Conservation (phyloP, 2,113 vertebrate species). For the Fregata magnificens region DNA sequence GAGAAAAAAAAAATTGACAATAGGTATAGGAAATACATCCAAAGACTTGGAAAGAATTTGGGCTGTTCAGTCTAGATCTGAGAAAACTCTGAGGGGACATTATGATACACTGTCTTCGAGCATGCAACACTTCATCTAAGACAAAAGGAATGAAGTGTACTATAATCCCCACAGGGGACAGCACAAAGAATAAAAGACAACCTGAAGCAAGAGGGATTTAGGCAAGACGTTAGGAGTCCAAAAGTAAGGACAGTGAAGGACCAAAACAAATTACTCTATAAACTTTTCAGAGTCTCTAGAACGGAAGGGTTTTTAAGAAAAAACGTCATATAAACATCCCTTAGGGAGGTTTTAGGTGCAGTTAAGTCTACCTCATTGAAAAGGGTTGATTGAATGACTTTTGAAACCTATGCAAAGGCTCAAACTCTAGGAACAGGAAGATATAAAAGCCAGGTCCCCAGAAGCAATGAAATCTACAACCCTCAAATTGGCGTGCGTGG, state of each 20-base stretch:
- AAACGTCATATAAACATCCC: neutral
- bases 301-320: neutral
- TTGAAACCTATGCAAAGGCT: neutral
- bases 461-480: neutral
- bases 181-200: neutral
- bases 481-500: neutral
- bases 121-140: neutral
- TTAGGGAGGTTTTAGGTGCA: neutral
- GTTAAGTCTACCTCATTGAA: neutral
- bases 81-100: neutral
- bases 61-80: neutral
- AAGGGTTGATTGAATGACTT: neutral
- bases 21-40: neutral
- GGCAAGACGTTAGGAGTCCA: neutral
- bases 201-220: neutral
- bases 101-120: fast-evolving
- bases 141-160: neutral
- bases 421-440: neutral
- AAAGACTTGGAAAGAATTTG: neutral
- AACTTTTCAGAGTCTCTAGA: neutral
- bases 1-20: neutral
- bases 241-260: neutral
- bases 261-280: neutral
- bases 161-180: neutral
- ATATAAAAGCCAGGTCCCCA: neutral